Evolutionary conservation across 2,888 invertebrate species (phyloP), one percentile per base, ranked within the genome.

Genomic region (Lasioglossum pauxillum): DNA sequence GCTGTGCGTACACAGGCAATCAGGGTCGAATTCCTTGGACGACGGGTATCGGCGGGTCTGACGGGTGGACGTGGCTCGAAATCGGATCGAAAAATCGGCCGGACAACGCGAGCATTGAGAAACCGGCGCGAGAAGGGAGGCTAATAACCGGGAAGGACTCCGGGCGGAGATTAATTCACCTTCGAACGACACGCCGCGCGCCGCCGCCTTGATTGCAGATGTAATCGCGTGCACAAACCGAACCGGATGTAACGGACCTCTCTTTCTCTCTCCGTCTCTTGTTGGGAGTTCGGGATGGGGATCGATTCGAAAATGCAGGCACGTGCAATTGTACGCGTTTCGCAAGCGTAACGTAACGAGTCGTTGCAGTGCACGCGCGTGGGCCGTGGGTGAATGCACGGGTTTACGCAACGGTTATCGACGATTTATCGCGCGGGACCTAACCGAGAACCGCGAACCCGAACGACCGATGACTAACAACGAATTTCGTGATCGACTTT

Each of bases 301-400:
- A 83, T 85, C 88, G 80, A 84, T 80, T 84, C 75, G 82, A 78
- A 84, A 88, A 88, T 84, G 78, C 87, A 87, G 82, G 78, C 88
- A 88, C 88, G 88, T 88, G 88, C 88, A 81, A 73, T 82, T 72
- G 84, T 82, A 88, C 84, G 88, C 86, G 84, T 84, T 88, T 88
- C 67, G 88, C 84, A 86, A 88, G 80, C 86, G 60, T 78, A 88
- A 88, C 78, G 88, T 75, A 84, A 82, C 78, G 80, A 80, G 74
- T 53, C 53, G 72, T 69, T 76, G 79, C 41, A n/a, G 69, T 69
- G 38, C 38, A n/a, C 46, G 60, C 80, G 87, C 87, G 87, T 87
- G 87, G 87, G 87, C 64, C 73, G 86, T 79, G 80, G 87, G 78
- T 86, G 86, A 86, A 87, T 75, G 83, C 83, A 86, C 87, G 67